phyloP scores from a whole-genome alignment of 1,140 invertebrate species.

The Galleria mellonella region DNA sequence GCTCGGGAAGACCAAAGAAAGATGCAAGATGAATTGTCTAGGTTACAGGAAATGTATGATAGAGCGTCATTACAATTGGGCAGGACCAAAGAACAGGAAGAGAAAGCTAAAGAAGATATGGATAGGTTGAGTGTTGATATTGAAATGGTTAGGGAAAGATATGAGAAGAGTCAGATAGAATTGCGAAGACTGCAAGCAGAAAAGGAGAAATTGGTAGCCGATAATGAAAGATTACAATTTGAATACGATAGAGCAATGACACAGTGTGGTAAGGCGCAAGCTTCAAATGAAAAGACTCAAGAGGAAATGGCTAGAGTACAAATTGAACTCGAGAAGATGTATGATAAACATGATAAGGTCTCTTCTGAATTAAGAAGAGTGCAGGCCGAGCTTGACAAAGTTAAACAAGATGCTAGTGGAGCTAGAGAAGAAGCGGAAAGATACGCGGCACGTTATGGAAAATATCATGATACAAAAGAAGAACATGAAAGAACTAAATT shows the following conservation, averaged over 20 bases:
- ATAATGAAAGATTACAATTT: slow-evolving; percentile 89
- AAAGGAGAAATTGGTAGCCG: slow-evolving; percentile 88
- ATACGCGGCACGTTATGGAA: slow-evolving; percentile 83
- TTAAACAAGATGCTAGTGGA: slow-evolving; percentile 81
- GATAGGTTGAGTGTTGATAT: slow-evolving; percentile 86
- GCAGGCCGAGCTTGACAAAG: slow-evolving; percentile 83
- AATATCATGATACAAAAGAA: slow-evolving; percentile 87
- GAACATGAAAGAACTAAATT: slow-evolving; percentile 87
- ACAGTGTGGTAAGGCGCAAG: slow-evolving; percentile 87
- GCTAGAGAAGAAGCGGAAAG: slow-evolving; percentile 82
- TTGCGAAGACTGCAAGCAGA: slow-evolving; percentile 87
- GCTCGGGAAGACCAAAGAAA: slow-evolving; percentile 90
- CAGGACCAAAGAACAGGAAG: slow-evolving; percentile 91
- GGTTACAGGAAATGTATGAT: slow-evolving; percentile 91
- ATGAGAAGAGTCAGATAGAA: slow-evolving; percentile 91
- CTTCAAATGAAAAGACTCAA: slow-evolving; percentile 89
- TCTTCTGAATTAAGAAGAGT: slow-evolving; percentile 88
- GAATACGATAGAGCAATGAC: slow-evolving; percentile 89
- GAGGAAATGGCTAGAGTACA: slow-evolving; percentile 91
- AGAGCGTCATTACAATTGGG: slow-evolving; percentile 87
- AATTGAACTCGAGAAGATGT: slow-evolving; percentile 91
- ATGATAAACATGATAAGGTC: slow-evolving; percentile 91
- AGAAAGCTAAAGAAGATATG: slow-evolving; percentile 92
- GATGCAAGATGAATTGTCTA: slow-evolving; percentile 87
- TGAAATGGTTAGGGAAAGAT: slow-evolving; percentile 91